A percentile compares a stretch with the other conserved stretches of the same genome.
phyloP scores from a whole-genome alignment of 1,140 invertebrate species.

The Anthonomus grandis region DNA sequence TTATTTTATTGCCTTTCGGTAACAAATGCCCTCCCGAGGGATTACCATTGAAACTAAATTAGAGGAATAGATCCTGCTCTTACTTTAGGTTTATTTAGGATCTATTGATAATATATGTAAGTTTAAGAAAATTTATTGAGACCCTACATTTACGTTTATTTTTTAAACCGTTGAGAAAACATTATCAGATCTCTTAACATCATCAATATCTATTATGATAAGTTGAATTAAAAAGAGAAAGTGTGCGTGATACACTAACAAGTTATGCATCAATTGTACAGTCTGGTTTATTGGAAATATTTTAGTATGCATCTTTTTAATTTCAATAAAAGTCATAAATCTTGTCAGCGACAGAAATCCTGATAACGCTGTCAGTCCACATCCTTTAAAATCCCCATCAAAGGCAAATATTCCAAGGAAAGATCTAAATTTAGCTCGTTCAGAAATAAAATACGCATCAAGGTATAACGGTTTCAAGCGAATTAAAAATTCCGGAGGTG shows the following conservation, averaged over 20 bases:
- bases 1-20: constrained; percentile 27
- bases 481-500: constrained; percentile 25
- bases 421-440: constrained; percentile 13
- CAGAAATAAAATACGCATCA: background rate
- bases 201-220: background rate
- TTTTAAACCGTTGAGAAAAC: background rate
- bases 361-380: no score
- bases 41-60: constrained; percentile 13
- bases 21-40: constrained; percentile 16
- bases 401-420: constrained; percentile 18
- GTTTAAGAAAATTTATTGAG: background rate
- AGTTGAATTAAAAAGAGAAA: no score
- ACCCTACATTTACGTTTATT: background rate
- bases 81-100: no score
- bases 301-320: no score
- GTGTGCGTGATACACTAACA: no score
- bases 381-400: constrained; percentile 7
- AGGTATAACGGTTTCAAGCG: constrained; percentile 24
- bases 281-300: no score
- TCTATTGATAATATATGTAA: background rate
- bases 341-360: background rate
- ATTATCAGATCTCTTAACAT: background rate
- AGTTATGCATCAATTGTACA: no score
- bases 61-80: constrained; percentile 5
- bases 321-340: background rate